Conservation (phyloP, 2,888 invertebrate genomes). For the Timema cristinae region DNA sequence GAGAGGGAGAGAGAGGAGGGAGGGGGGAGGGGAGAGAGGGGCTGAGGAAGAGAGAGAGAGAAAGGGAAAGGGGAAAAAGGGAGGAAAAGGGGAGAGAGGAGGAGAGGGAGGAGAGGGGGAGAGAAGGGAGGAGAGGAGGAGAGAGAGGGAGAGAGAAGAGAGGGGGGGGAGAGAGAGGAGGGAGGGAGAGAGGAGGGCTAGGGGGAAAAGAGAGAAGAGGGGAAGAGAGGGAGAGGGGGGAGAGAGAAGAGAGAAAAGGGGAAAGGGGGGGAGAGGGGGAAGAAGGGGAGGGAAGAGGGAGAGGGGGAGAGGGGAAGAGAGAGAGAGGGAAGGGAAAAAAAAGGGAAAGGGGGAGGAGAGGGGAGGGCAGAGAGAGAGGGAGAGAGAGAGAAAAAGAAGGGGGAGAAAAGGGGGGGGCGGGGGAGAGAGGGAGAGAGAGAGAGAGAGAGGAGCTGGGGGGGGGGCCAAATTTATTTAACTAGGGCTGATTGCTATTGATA, state of each 20-base stretch:
- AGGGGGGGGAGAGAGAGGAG: background rate
- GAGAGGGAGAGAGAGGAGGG: conserved; percentile 4
- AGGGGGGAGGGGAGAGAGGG: background rate
- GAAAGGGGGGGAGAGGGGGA: background rate
- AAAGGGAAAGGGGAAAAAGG: background rate
- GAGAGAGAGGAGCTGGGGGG: no score
- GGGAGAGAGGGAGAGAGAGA: no score
- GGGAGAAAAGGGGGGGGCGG: no score
- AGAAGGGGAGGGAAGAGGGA: background rate
- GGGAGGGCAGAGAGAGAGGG: background rate
- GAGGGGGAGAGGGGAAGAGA: background rate
- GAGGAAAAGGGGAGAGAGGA: background rate
- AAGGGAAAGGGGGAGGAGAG: background rate
- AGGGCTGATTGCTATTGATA: no score
- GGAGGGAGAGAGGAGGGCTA: background rate
- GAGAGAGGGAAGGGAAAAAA: background rate
- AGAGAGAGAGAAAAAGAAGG: no score
- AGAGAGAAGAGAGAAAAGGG: background rate
- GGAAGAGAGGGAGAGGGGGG: background rate
- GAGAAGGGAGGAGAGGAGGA: background rate
- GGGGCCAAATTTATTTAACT: no score
- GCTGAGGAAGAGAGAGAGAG: background rate
- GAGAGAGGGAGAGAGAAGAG: background rate
- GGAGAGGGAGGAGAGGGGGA: background rate
- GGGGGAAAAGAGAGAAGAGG: background rate